phyloP scores from a whole-genome alignment of 53 echinoderm and acorn worm species.

The Stichopus horrens region DNA sequence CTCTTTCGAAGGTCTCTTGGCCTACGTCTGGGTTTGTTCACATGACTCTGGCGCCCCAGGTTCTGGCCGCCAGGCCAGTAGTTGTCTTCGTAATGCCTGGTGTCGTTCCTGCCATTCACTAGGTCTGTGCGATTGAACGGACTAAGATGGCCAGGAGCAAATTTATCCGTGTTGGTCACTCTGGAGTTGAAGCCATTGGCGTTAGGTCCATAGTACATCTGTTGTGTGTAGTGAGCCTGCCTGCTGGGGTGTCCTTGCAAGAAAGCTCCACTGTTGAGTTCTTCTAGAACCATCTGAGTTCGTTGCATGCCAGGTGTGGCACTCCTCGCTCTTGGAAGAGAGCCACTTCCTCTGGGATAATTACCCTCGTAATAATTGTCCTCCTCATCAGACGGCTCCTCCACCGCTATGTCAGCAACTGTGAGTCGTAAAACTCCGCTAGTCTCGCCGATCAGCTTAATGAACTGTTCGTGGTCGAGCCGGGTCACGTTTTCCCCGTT shows the following conservation, averaged over 20 bases:
- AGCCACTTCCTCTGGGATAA: conserved; percentile 7
- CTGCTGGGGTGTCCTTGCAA: conserved; percentile 49
- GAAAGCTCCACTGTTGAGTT: conserved; percentile 60
- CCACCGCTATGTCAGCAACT: conserved; percentile 71
- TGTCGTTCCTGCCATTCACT: conserved; percentile 52
- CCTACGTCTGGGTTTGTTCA: neutral
- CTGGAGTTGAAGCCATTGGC: conserved; percentile 34
- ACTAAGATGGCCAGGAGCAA: conserved; percentile 97
- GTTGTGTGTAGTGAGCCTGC: conserved; percentile 21
- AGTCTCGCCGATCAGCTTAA: conserved; percentile 89
- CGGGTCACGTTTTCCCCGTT: conserved; percentile 94
- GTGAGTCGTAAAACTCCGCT: conserved; percentile 85
- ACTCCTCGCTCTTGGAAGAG: conserved; percentile 68
- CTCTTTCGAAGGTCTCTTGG: conserved; percentile 23
- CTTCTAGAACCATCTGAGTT: conserved; percentile 70
- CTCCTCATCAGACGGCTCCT: conserved; percentile 80
- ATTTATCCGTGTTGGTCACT: conserved; percentile 54
- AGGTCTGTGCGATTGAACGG: conserved; percentile 78
- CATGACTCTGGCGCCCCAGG: conserved; percentile 34
- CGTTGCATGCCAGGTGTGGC: conserved; percentile 65
- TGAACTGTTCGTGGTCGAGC: conserved; percentile 87
- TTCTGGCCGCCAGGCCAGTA: conserved; percentile 69
- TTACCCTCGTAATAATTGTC: conserved; percentile 54
- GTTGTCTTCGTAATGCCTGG: conserved; percentile 55
- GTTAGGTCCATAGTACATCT: conserved; percentile 30